Conservation (phyloP, 2,888 invertebrate genomes). For the Lysandra bellargus region DNA sequence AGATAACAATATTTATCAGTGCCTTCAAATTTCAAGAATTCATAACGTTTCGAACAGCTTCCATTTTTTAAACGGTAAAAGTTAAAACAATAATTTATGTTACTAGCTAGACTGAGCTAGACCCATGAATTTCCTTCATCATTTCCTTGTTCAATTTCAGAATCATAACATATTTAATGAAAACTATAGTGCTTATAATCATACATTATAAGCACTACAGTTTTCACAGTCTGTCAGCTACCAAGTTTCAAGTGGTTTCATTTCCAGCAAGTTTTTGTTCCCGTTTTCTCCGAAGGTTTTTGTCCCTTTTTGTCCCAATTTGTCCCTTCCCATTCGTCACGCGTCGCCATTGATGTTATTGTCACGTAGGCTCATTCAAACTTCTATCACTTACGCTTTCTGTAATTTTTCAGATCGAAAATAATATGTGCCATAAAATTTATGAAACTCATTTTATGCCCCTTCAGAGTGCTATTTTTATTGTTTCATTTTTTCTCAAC, state of each 20-base stretch:
- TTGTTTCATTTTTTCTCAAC: not conserved
- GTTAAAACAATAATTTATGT: no score
- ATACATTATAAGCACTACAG: not conserved
- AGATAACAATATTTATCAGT: no score
- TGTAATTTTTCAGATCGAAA: conserved; percentile 53
- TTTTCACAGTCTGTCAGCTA: conserved; percentile 51
- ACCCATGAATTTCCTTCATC: no score
- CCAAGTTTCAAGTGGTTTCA: conserved; percentile 55
- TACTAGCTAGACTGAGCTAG: no score
- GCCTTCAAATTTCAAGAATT: no score
- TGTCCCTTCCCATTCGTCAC: conserved; percentile 63
- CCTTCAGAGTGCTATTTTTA: not conserved
- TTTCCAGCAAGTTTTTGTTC: conserved; percentile 51
- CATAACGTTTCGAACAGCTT: no score
- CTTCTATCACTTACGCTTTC: conserved; percentile 60
- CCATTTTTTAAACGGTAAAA: no score
- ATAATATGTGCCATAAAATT: conserved; percentile 46
- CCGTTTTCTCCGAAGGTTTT: conserved; percentile 51
- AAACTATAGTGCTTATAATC: no score
- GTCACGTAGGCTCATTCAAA: conserved; percentile 43
- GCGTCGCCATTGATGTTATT: conserved; percentile 56
- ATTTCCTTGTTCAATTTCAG: not conserved
- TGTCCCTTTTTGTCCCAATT: conserved; percentile 44
- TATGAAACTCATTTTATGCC: conserved; percentile 23
- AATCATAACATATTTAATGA: not conserved